These are phyloP conservation scores for Palloptera scutellata DNA, from an alignment of 2,888 invertebrate species.

Conservation along the genomic window DNA sequence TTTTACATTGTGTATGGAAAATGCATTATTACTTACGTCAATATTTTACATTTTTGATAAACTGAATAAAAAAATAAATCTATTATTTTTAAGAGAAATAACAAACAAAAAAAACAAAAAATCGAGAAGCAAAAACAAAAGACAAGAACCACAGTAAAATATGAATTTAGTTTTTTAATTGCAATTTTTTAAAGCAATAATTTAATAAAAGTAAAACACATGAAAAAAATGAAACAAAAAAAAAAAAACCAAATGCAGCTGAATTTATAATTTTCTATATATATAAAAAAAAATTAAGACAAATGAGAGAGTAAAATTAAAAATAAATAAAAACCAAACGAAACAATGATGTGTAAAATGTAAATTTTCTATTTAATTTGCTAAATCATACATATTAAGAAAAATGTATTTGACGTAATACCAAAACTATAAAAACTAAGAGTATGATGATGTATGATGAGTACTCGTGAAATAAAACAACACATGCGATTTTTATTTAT, in stretches of 20 bases:
- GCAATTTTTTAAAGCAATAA: slow-evolving; percentile 32
- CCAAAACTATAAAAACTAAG: slow-evolving; percentile 45
- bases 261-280: slow-evolving; percentile 29
- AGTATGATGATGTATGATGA: slow-evolving; percentile 28
- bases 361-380: slow-evolving; percentile 19
- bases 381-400: slow-evolving; percentile 13
- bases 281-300: slow-evolving; percentile 2
- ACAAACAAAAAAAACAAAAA: slow-evolving; percentile 37
- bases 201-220: slow-evolving; percentile 10
- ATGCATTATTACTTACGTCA: slow-evolving; percentile 21
- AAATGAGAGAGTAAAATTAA: background rate
- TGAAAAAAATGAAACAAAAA: slow-evolving; percentile 20
- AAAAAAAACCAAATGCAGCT: slow-evolving; percentile 24
- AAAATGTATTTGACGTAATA: slow-evolving; percentile 9
- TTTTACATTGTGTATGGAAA: slow-evolving; percentile 13
- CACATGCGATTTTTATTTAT: slow-evolving; percentile 51
- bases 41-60: slow-evolving; percentile 30
- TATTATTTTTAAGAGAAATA: slow-evolving; percentile 43
- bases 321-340: slow-evolving; percentile 5
- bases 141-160: slow-evolving; percentile 9
- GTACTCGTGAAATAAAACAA: slow-evolving; percentile 38
- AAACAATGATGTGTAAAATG: slow-evolving; percentile 14
- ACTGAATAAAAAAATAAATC: slow-evolving; percentile 33
- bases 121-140: slow-evolving; percentile 25
- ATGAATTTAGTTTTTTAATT: slow-evolving; percentile 25